These are phyloP conservation scores for Ceryle rudis DNA, from an alignment of 2,797 vertebrate genomes.

Conservation along the genomic window DNA sequence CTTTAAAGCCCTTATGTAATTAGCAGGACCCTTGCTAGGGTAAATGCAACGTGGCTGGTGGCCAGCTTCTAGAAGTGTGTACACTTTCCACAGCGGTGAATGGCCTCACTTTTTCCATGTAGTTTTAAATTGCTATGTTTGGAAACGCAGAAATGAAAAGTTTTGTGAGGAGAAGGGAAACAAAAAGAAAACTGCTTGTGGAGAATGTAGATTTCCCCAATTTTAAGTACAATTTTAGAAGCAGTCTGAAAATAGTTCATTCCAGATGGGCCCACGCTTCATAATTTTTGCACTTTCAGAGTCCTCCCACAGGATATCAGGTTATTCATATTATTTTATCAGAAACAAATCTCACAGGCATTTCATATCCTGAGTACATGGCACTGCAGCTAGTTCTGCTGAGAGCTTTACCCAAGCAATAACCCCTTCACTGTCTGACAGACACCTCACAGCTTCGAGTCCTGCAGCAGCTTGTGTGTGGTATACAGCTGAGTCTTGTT, in stretches of 20 bases:
- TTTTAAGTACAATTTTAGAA: neutral
- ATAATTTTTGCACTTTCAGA: neutral
- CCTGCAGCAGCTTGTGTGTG: neutral
- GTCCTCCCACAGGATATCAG: neutral
- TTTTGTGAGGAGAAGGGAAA: neutral
- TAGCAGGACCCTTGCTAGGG: neutral
- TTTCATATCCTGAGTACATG: neutral
- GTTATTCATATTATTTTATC: slow-evolving; percentile 16
- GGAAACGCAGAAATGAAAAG: neutral
- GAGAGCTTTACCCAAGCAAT: neutral
- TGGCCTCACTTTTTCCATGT: accelerated
- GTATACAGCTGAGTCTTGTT: neutral
- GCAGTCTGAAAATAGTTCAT: neutral
- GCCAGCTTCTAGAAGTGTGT: neutral
- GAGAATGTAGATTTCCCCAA: neutral
- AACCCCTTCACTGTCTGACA: neutral
- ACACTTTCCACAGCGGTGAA: accelerated
- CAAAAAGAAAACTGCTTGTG: neutral
- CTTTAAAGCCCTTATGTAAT: neutral
- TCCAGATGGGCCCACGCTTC: neutral
- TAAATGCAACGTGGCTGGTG: neutral
- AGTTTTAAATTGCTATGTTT: neutral
- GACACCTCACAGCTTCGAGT: neutral
- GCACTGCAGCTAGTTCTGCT: neutral
- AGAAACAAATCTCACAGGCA: neutral